Conservation (phyloP, 2,888 invertebrate genomes). For the Helobdella robusta region DNA sequence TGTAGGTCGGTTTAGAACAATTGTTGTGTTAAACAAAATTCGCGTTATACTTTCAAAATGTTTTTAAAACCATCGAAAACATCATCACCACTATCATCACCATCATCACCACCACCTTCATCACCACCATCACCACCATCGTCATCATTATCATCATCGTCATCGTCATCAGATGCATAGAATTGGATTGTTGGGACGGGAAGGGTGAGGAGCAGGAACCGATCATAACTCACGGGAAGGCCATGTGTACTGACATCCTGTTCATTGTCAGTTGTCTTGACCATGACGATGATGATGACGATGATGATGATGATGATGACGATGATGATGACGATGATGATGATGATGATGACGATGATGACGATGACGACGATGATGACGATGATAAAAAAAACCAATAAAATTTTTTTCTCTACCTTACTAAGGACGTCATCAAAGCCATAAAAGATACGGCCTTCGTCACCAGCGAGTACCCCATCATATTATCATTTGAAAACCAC, state of each 20-base stretch:
- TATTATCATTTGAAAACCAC: conserved; percentile 97
- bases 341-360: conserved; percentile 26
- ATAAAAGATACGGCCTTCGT: conserved; percentile 96
- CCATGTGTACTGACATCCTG: conserved; percentile 97
- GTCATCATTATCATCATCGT: too few species aligned
- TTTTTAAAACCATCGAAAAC: too few species aligned
- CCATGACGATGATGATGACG: conserved; percentile 19
- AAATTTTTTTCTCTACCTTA: neutral
- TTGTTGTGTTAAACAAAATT: too few species aligned
- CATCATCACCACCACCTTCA: conserved; percentile 1
- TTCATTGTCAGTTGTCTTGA: conserved; percentile 63
- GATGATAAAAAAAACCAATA: conserved; percentile 4
- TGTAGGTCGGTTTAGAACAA: too few species aligned
- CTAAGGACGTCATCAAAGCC: conserved; percentile 81
- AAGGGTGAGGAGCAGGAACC: conserved; percentile 95
- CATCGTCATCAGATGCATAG: conserved; percentile 79
- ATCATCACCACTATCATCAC: conserved; percentile 3
- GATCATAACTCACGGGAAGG: conserved; percentile 97
- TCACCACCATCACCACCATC: conserved; percentile 4
- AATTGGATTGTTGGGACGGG: conserved; percentile 98
- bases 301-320: conserved; percentile 26
- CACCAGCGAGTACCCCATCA: conserved; percentile 91
- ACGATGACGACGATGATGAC: conserved; percentile 26
- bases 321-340: conserved; percentile 28
- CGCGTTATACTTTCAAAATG: too few species aligned